Evolutionary conservation across 2,888 invertebrate species (phyloP), one percentile per base, ranked within the genome.

Genomic region (Lasioglossum villosulum): DNA sequence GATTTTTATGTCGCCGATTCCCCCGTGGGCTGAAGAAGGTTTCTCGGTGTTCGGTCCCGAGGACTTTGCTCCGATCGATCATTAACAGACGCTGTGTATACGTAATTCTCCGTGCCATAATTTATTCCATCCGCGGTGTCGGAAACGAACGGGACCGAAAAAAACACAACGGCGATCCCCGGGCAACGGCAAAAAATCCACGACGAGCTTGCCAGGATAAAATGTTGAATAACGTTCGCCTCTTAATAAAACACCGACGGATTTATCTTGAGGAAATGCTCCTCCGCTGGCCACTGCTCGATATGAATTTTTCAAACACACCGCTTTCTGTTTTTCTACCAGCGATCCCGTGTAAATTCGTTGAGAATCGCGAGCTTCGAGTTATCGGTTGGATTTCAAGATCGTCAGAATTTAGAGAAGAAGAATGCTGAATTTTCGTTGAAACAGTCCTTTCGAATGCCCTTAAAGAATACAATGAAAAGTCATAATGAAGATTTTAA

Each of bases 191-290:
- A 74, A 74, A 77, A 81, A 45, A 63, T 74, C 8, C 73, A 48
- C 56, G 37, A 37, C 34, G 39, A 42, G 52, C 52, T 48, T 16
- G 37, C 6, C 27, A 68, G 72, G 70, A 78, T 74, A 78, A 77
- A 78, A 78, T 78, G 78, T 66, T 56, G 42, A 78, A 72, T 71
- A 84, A 84, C 56, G 63, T 52, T 34, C 42, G 19, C 12, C 42
- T 52, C 45, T 84, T 75, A 45, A 84, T 72, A 45, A 84, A 78
- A 82, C 78, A 78, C 34, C 74, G 34, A 59, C 8, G 39, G 48
- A 78, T 74, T 77, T 78, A 82, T 78, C 78, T 56, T 72, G 19
- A 34, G 42, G 14, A 71, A 78, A 71, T 27, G 52, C 70, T 75
- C 12, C 37, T 23, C 16, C 12, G 2, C n/a, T 39, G 0, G 56